A percentile compares a stretch with the other conserved stretches of the same genome.
Evolutionary conservation across 2,113 vertebrate genomes (phyloP).

Genomic region (Morone saxatilis): DNA sequence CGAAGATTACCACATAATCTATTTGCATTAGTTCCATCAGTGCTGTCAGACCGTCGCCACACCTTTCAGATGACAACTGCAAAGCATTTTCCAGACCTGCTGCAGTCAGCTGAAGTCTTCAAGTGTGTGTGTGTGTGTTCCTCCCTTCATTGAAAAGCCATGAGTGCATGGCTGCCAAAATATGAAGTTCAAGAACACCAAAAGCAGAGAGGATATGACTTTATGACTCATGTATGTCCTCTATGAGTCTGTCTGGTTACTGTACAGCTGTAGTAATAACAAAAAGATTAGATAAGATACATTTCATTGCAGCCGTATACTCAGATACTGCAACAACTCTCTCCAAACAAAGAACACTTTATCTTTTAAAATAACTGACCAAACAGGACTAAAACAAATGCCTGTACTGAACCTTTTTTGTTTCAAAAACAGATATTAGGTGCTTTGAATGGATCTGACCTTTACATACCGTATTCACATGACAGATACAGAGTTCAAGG

Average conservation of each 20-base stretch:
- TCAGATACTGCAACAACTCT: background rate
- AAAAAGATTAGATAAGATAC: background rate
- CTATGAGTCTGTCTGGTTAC: background rate
- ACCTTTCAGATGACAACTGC: slow-evolving; percentile 59
- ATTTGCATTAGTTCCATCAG: slow-evolving; percentile 36
- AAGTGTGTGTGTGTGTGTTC: background rate
- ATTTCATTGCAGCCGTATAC: background rate
- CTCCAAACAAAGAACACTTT: background rate
- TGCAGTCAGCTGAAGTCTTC: slow-evolving; percentile 43
- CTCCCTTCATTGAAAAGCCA: slow-evolving; percentile 2
- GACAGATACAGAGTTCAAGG: too few species aligned
- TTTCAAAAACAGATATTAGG: background rate
- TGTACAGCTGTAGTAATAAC: background rate
- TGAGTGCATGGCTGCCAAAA: background rate
- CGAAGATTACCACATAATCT: slow-evolving; percentile 48
- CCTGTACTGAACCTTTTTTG: background rate
- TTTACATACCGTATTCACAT: too few species aligned
- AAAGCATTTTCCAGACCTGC: slow-evolving; percentile 50
- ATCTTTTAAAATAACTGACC: background rate
- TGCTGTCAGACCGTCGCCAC: slow-evolving; percentile 48
- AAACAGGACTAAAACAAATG: background rate
- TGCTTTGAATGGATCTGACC: too few species aligned
- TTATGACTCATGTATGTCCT: background rate
- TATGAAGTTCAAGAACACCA: background rate
- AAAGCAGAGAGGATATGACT: background rate